Evolutionary conservation across 2,888 invertebrate species (phyloP), one percentile per base, ranked within the genome.

Genomic region (Pheosia tremula): DNA sequence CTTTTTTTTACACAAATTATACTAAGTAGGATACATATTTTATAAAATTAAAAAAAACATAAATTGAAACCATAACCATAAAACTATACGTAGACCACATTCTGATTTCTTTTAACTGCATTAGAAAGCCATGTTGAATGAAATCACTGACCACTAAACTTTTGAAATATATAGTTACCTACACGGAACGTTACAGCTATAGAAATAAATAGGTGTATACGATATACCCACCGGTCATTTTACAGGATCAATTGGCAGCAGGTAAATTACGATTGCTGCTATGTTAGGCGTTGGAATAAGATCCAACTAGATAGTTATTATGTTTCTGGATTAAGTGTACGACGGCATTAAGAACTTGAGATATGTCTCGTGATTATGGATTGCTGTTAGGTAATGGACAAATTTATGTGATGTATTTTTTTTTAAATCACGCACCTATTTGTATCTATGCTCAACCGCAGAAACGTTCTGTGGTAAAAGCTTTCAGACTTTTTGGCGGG

Each of bases 241-340:
- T 66, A 64, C 66, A 62, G 60, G 69, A 63, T 63, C 73, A 72
- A 77, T 78, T 75, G 73, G 75, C 75, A 77, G 73, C 24, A 24
- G 24, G 24, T 78, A 76, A 78, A 77, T 76, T 71, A 71, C 61
- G 66, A 65, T 62, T 50, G 65, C 58, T 57, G 63, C 59, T 60
- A 54, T 57, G 56, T 60, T 66, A 66, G 55, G 66, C 62, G 62
- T 39, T 61, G 41, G 65, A 73, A 65, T 60, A 65, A 65, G 72
- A 72, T 70, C 64, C 61, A 47, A 36, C 55, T 55, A 62, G 24
- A 24, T 24, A 24, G 64, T 73, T 53, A 67, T 70, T 61, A 67
- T 50, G 39, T 59, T 67, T 60, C 54, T 60, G 43, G n/a, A 71
- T 67, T 62, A 63, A 67, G 63, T 61, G 58, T 47, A 70, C 73